phyloP scores from a whole-genome alignment of 2,888 invertebrate species.

The Neria commutata region DNA sequence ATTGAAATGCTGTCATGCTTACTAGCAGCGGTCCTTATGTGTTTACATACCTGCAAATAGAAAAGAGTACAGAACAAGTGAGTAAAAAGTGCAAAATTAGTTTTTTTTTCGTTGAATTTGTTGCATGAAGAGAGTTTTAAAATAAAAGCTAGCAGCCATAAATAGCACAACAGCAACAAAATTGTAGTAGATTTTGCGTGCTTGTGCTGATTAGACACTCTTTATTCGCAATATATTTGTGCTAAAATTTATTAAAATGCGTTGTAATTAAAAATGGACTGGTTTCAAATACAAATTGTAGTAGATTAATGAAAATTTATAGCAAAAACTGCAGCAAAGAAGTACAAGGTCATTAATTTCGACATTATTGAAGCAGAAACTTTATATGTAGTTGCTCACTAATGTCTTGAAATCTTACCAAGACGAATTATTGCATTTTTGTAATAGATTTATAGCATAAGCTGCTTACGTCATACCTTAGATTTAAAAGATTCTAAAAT shows the following conservation, averaged over 20 bases:
- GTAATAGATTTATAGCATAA: neutral
- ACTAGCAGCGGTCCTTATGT: slow-evolving; percentile 34
- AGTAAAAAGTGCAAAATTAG: slow-evolving; percentile 29
- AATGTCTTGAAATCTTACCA: neutral
- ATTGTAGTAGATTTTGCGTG: neutral
- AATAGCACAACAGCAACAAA: neutral
- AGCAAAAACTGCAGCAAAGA: neutral
- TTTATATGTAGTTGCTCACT: neutral
- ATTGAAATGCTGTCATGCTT: slow-evolving; percentile 55
- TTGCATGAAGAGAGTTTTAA: neutral
- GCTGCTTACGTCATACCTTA: too few relatives aligned
- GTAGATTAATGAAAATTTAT: neutral
- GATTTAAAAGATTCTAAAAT: too few relatives aligned
- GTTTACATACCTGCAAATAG: slow-evolving; percentile 39
- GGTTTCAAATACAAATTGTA: neutral
- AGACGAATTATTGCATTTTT: neutral
- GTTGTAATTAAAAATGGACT: neutral
- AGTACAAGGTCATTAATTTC: neutral
- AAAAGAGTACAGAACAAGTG: slow-evolving; percentile 18
- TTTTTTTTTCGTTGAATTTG: slow-evolving; percentile 16
- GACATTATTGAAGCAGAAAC: neutral
- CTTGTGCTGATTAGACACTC: neutral
- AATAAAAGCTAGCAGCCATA: neutral
- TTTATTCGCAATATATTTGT: neutral
- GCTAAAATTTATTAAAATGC: neutral